A percentile compares a stretch with the other conserved stretches of the same genome.
phyloP scores from a whole-genome alignment of 2,888 invertebrate species.

The Cantharis flavilabris region DNA sequence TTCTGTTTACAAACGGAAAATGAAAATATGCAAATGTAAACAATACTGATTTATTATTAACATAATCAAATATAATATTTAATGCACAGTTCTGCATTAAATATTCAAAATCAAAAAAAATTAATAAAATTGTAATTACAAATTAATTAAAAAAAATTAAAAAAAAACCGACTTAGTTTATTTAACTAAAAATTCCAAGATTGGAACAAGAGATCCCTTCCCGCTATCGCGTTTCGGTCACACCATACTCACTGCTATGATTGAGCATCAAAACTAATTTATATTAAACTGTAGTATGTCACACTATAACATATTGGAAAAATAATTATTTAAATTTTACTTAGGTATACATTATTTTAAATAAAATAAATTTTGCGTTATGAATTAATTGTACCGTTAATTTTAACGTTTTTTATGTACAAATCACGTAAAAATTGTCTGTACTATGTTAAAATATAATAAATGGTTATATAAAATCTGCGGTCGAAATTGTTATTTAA shows the following conservation, averaged over 20 bases:
- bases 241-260: not conserved
- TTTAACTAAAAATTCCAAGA: not conserved
- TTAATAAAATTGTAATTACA: not conserved
- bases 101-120: not conserved
- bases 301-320: not conserved
- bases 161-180: not conserved
- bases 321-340: not conserved
- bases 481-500: not conserved
- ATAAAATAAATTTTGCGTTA: not conserved
- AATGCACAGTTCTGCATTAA: not conserved
- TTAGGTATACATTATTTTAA: not conserved
- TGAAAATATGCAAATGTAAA: not conserved
- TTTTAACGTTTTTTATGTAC: not conserved
- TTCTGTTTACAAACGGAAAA: not conserved
- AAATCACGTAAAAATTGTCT: not conserved
- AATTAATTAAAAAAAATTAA: not conserved
- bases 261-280: not conserved
- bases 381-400: not conserved
- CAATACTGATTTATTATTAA: not conserved
- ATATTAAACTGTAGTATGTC: not conserved
- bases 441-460: too few relatives aligned
- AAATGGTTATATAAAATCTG: not conserved
- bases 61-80: not conserved
- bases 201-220: not conserved
- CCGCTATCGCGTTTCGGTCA: not conserved